These are phyloP conservation scores for Cynocephalus volans DNA, from an alignment of 2,113 vertebrate species.

Conservation along the genomic window DNA sequence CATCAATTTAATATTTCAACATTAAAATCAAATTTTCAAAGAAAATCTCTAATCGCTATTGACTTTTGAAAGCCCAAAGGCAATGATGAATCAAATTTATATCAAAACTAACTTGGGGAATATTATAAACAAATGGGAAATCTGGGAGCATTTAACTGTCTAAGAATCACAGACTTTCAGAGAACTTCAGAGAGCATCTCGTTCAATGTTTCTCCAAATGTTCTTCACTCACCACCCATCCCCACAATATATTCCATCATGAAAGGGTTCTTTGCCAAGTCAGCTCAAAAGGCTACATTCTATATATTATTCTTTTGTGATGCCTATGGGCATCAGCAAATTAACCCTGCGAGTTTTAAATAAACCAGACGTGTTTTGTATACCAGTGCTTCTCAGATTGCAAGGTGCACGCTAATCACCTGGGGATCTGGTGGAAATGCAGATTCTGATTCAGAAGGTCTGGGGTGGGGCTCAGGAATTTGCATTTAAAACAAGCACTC, in stretches of 20 bases:
- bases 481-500: not conserved
- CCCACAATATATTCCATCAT: not conserved
- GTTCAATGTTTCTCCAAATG: not conserved
- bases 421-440: not conserved
- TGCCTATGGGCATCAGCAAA: not conserved
- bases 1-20: not conserved
- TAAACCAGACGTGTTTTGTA: not conserved
- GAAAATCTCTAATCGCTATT: not conserved
- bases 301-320: not conserved
- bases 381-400: not conserved
- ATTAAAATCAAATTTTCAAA: not conserved
- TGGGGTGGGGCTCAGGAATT: not conserved
- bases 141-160: not conserved
- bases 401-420: not conserved
- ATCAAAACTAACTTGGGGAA: not conserved
- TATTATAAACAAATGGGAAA: not conserved
- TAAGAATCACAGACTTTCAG: not conserved
- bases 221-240: not conserved
- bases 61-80: not conserved
- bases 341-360: not conserved
- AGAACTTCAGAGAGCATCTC: not conserved
- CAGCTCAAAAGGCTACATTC: not conserved
- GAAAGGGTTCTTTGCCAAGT: not conserved
- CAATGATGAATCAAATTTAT: not conserved
- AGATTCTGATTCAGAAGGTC: not conserved